Evolutionary conservation across 2,113 vertebrate species (phyloP), one percentile per base, ranked within the genome.

Genomic region (Lontra canadensis): DNA sequence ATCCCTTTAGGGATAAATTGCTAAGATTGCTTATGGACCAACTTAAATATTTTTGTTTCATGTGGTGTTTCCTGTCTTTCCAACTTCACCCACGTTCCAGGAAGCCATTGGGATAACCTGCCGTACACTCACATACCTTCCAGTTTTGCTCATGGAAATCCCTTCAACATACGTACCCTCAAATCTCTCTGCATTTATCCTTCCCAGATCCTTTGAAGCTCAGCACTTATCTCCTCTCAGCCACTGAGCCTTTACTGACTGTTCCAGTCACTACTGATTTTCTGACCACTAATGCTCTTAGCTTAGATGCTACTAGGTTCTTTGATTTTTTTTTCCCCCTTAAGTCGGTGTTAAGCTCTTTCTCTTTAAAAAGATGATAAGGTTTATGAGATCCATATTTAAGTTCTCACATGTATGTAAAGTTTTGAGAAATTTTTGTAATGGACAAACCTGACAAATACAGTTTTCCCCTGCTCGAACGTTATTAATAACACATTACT

Each of bases 351-450:
- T 61, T 79, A 95, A 88, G 12, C 3, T 67, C 81, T 87, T 21
- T 87, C n/a, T 95, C 79, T 89, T 95, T 71, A 92, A 79, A 88
- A 14, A 95, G 20, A 92, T 52, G 23, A 44, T 47, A 76, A 76
- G 7, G 3, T 86, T 92, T 88, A 57, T 91, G 52, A 94, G 29
- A 71, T 85, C 78, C 86, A 26, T 79, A 82, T 47, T 23, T 25
- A 96, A 71, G 44, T 92, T 71, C 18, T 31, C 92, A 8, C 13
- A n/a, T n/a, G 34, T 83, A 93, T 23, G 21, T 69, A 49, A 26
- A 88, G 57, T 8, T 20, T 86, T 81, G 23, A 67, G n/a, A 94
- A 74, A 47, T 74, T 20, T 73, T 82, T 84, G 12, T 79, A 67
- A 49, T 89, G 67, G 44, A 29, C 31, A 92, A 74, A 84, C 21